Base-by-base conservation (phyloP, 2,797 vertebrate species). In the Phataginus tricuspis region DNA sequence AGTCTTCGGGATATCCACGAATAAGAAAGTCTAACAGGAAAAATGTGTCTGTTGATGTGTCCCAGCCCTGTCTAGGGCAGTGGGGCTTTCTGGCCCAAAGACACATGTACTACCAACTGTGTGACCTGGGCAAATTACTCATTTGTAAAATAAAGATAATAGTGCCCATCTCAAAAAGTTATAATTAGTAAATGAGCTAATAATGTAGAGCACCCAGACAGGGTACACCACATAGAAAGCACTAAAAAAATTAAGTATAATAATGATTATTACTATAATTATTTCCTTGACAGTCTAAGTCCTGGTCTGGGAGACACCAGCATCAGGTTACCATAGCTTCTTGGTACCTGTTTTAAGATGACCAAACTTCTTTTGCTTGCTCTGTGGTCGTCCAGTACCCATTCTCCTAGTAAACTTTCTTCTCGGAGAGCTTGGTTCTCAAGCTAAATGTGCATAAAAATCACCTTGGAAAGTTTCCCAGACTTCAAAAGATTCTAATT, bases 201-300 rank as follows among this genome's bases (percentile, higher is more conserved):
- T 71, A 69, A 63, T 71, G 19, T 63, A 37, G 89, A 91, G 45
- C 82, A 45, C 2, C 16, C 37, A 86, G 57, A 57, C 15, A 71
- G 51, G 23, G 12, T 7, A 83, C 59, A 69, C 15, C 37, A 68
- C 18, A 39, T 31, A 34, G 27, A 72, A 92, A 94, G 42, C 75
- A 86, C 39, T 88, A 82, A 77, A 87, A 84, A 92, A 79, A 53
- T 53, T 85, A 85, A 25, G 13, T 45, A 53, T 34, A 90, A 72
- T 77, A 61, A 77, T 69, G 27, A 75, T 79, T 61, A 77, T 87
- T 34, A 64, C 77, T 64, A 23, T 77, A 23, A 29, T 79, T 82
- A 45, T 94, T 83, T 92, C 31, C 82, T 92, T 77, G 42, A 49
- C 63, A 31, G 39, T 63, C n/a, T 66, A 12, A 59, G 39, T 12